phyloP scores from a whole-genome alignment of 2,113 vertebrate genomes.

The Trematomus loennbergii region DNA sequence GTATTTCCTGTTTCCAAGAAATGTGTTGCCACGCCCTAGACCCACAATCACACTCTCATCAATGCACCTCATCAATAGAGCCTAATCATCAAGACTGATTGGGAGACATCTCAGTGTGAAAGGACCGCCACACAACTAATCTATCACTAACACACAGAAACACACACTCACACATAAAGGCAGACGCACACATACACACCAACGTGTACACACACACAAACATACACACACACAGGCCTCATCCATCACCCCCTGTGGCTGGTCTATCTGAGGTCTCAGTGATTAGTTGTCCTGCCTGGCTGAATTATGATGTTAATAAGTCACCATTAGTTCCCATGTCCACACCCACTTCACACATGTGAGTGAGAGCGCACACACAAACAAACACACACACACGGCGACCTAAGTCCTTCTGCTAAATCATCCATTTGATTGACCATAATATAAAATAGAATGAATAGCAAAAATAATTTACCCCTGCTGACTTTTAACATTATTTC shows the following conservation, averaged over 20 bases:
- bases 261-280: constrained; percentile 78
- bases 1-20: constrained; percentile 25
- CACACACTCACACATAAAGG: constrained; percentile 27
- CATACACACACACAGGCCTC: constrained; percentile 53
- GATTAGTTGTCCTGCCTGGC: constrained; percentile 81
- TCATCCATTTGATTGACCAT: constrained; percentile 5
- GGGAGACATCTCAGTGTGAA: constrained; percentile 78
- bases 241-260: constrained; percentile 76
- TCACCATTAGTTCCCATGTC: constrained; percentile 76
- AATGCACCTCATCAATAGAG: constrained; percentile 68
- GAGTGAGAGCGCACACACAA: background rate
- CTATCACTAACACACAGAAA: constrained; percentile 52
- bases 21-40: constrained; percentile 41
- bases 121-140: constrained; percentile 70
- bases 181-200: background rate
- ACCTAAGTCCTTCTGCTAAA: background rate
- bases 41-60: constrained; percentile 61
- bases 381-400: background rate
- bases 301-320: constrained; percentile 84
- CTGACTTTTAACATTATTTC: constrained; percentile 13
- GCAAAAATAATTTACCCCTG: background rate
- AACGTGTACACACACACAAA: constrained; percentile 11
- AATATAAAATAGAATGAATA: constrained; percentile 1
- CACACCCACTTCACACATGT: constrained; percentile 62
- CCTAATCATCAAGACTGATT: constrained; percentile 80